A percentile compares a stretch with the other conserved stretches of the same genome.
phyloP scores from a whole-genome alignment of 2,888 invertebrate species.

The Acanthosoma haemorrhoidale region DNA sequence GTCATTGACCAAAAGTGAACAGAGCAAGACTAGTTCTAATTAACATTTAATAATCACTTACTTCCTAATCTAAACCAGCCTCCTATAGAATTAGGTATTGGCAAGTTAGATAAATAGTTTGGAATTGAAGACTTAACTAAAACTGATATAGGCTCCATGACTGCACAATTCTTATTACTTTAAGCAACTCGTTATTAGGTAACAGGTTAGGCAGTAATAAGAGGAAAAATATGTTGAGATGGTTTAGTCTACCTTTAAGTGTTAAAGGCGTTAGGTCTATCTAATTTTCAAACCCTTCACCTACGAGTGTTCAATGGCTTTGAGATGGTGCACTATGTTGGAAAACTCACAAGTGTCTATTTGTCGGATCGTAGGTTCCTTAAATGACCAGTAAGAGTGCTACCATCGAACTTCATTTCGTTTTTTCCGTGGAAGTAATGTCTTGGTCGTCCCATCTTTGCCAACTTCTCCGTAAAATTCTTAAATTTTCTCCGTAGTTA shows the following conservation, averaged over 20 bases:
- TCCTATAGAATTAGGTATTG: constrained; percentile 74
- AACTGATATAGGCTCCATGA: constrained; percentile 71
- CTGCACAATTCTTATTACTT: constrained; percentile 41
- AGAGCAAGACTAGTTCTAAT: too few relatives aligned
- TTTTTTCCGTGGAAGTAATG: too few relatives aligned
- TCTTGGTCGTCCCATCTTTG: too few relatives aligned
- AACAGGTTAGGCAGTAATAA: constrained; percentile 23
- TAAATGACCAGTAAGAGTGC: too few relatives aligned
- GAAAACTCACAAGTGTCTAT: too few relatives aligned
- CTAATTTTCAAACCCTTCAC: not conserved
- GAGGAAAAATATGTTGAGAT: not conserved
- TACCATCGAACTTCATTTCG: too few relatives aligned
- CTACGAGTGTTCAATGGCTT: not conserved
- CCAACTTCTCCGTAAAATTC: too few relatives aligned
- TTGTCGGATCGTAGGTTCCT: too few relatives aligned
- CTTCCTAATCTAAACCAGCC: constrained; percentile 83
- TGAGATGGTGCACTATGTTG: too few relatives aligned
- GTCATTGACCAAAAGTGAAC: constrained; percentile 31
- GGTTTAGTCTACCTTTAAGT: constrained; percentile 1
- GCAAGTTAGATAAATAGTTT: constrained; percentile 75
- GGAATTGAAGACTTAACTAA: constrained; percentile 74
- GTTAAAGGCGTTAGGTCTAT: not conserved
- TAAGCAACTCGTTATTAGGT: constrained; percentile 1
- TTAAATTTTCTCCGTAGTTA: too few relatives aligned
- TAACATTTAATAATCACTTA: too few relatives aligned